Base-by-base conservation (phyloP, 2,888 invertebrate genomes). In the Poecilus cupreus region DNA sequence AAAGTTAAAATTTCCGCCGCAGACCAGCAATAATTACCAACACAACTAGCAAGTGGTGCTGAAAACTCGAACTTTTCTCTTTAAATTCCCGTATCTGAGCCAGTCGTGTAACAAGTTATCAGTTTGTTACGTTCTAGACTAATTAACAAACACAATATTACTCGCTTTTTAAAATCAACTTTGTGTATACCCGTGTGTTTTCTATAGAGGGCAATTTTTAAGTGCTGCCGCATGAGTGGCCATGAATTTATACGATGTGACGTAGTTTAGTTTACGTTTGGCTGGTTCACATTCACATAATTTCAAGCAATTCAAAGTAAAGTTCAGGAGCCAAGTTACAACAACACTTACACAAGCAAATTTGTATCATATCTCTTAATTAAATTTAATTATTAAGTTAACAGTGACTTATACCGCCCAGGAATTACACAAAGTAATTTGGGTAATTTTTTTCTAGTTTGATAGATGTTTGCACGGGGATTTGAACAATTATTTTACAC, bases 311-410 rank as follows among this genome's bases (percentile, higher is more conserved):
- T 60, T 60, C 64, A 16, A 76, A 76, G 54, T 76, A 75, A 32
- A 76, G 76, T 76, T 76, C 37, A 32, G 26, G 20, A 54, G 26
- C 13, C 54, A 75, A 72, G 46, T 20, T 46, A 18, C 20, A 18
- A 18, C 22, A 37, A 75, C 76, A 46, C 43, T 77, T 64, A 46
- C 20, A 46, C 37, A 37, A 57, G 11, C 11, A 75, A 75, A 76
- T 57, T 70, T 54, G 57, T 72, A 46, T 68, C 79, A 70, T 57
- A 80, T 72, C 43, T 80, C 51, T 57, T 72, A 80, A 80, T 72
- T 80, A 72, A 70, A 80, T 72, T 57, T 72, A 80, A 80, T 80
- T 80, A 80, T 72, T 72, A 57, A 32, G 26, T 72, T 72, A 46
- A 26, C 60, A 26, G 26, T 60, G 60, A 60, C 24, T 60, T 60